Percentiles rank a stretch among this genome's conserved stretches.
Conservation (phyloP, 2,797 vertebrate species). For the Pygocentrus nattereri region DNA sequence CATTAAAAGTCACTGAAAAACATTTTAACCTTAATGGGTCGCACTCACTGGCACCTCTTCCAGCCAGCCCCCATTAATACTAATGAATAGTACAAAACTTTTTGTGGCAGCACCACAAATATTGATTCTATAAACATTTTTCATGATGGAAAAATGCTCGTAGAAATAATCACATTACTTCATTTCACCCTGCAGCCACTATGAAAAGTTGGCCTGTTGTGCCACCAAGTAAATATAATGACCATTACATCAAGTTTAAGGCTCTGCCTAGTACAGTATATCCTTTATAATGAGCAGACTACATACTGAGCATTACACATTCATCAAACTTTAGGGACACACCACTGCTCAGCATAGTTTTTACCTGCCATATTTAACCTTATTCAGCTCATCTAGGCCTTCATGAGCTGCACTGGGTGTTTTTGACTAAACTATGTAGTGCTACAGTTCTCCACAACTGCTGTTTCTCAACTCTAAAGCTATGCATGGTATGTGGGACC, state of each 20-base stretch:
- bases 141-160: not conserved
- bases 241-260: not conserved
- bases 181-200: not conserved
- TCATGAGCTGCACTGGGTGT: not conserved
- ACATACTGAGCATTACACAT: not conserved
- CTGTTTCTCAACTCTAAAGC: not conserved
- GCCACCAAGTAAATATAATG: not conserved
- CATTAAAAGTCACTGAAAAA: too few species aligned
- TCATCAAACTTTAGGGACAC: not conserved
- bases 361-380: not conserved
- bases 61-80: not conserved
- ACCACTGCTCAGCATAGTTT: too few species aligned
- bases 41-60: too few species aligned
- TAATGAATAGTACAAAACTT: not conserved
- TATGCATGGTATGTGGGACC: not conserved
- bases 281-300: not conserved
- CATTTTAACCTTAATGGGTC: too few species aligned
- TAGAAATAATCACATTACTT: not conserved
- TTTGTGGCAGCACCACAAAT: not conserved
- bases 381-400: not conserved
- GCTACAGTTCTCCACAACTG: not conserved
- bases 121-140: too few species aligned
- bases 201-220: not conserved
- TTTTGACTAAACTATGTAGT: not conserved
- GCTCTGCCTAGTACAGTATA: not conserved